Percentiles rank a stretch among this genome's conserved stretches.
Evolutionary conservation across 2,113 vertebrate species (phyloP).

Genomic region (Neogobius melanostomus): DNA sequence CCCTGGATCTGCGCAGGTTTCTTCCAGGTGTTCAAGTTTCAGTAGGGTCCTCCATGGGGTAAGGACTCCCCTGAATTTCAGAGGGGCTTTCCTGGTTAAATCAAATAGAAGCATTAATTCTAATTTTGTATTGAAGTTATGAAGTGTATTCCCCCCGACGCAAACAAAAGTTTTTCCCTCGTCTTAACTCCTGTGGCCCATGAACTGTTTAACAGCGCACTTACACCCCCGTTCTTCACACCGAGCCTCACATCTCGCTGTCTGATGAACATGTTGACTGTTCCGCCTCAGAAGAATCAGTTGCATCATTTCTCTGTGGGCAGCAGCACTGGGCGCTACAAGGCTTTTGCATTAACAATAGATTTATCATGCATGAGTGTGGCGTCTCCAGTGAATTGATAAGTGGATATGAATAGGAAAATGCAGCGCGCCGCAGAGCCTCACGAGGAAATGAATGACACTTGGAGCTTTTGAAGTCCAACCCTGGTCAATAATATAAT

Average conservation of each 20-base stretch:
- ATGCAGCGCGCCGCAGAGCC: conserved; percentile 38
- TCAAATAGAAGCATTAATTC: too few relatives aligned
- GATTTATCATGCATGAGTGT: conserved; percentile 71
- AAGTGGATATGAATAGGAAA: conserved; percentile 62
- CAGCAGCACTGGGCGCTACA: conserved; percentile 65
- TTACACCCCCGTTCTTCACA: background rate
- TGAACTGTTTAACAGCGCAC: background rate
- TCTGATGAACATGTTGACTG: conserved; percentile 70
- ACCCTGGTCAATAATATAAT: conserved; percentile 31
- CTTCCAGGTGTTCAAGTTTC: too few relatives aligned
- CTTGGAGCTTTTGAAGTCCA: conserved; percentile 19
- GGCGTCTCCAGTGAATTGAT: conserved; percentile 62
- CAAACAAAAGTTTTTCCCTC: too few relatives aligned
- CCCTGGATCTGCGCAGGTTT: too few relatives aligned
- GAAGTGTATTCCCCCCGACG: too few relatives aligned
- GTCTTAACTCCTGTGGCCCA: too few relatives aligned
- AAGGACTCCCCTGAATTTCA: too few relatives aligned
- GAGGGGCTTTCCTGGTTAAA: too few relatives aligned
- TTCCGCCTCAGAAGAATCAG: conserved; percentile 69
- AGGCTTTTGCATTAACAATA: conserved; percentile 77
- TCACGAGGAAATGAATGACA: conserved; percentile 13
- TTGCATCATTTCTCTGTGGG: conserved; percentile 69
- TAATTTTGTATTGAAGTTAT: too few relatives aligned
- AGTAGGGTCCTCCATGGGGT: too few relatives aligned
- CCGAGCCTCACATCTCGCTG: conserved; percentile 44